These are phyloP conservation scores for Tinamus major DNA, from an alignment of 2,797 vertebrate genomes.

Conservation along the genomic window DNA sequence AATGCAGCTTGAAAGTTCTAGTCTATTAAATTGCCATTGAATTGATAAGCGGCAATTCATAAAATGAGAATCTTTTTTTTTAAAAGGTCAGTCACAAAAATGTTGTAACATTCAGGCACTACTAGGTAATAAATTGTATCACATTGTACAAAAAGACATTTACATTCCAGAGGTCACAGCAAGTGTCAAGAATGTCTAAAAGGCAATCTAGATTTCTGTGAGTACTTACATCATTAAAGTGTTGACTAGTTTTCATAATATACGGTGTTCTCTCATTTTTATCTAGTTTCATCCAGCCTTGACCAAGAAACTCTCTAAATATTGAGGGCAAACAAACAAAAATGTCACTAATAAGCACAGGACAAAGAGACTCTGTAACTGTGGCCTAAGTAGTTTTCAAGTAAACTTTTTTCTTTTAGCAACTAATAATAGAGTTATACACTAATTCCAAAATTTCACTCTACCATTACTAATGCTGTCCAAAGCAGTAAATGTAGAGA, in stretches of 20 bases:
- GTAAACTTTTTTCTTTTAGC: neutral
- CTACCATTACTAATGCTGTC: neutral
- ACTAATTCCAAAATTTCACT: neutral
- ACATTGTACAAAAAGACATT: neutral
- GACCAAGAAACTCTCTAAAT: slow-evolving; percentile 93
- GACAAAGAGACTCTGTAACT: neutral
- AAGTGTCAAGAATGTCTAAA: neutral
- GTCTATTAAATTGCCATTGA: neutral
- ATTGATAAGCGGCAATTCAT: neutral
- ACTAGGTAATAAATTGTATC: neutral
- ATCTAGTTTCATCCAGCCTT: slow-evolving; percentile 97
- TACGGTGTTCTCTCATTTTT: slow-evolving; percentile 93
- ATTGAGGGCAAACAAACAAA: neutral
- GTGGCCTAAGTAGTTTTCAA: neutral
- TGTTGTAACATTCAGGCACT: neutral
- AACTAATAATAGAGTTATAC: neutral
- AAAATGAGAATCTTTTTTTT: neutral
- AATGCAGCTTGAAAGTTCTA: neutral
- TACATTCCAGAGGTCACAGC: neutral
- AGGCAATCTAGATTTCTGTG: neutral
- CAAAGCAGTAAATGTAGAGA: neutral
- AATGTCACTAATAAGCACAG: neutral
- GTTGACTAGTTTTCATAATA: slow-evolving; percentile 96
- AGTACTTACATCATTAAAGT: slow-evolving; percentile 92
- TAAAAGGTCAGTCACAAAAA: neutral